These are phyloP conservation scores for Brotula barbata DNA, from an alignment of 2,797 vertebrate genomes.

Conservation along the genomic window DNA sequence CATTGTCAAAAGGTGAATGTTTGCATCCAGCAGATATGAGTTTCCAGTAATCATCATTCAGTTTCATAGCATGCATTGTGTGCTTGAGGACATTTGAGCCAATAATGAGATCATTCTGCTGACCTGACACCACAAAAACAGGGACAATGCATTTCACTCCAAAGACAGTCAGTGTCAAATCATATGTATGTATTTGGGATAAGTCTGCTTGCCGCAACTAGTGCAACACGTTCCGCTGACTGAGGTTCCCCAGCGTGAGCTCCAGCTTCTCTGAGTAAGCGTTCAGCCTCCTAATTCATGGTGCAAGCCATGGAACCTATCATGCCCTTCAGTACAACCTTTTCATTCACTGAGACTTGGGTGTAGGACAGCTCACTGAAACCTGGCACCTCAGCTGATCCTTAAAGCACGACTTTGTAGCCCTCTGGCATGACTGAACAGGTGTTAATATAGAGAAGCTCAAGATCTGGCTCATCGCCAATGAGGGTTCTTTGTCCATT, in stretches of 20 bases:
- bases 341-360: slow-evolving; percentile 23
- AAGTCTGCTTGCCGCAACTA: not conserved
- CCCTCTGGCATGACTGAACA: slow-evolving; percentile 17
- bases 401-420: slow-evolving; percentile 8
- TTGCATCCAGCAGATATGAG: not conserved
- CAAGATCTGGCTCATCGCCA: not conserved
- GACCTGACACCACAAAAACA: slow-evolving; percentile 24
- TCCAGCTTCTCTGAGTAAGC: not conserved
- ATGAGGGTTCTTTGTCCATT: slow-evolving; percentile 18
- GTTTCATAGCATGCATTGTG: slow-evolving; percentile 9
- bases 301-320: slow-evolving; percentile 36
- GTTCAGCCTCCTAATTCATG: slow-evolving; percentile 2
- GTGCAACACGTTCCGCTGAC: not conserved
- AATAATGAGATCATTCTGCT: slow-evolving; percentile 32
- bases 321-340: slow-evolving; percentile 28
- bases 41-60: slow-evolving; percentile 19
- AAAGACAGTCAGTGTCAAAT: slow-evolving; percentile 23
- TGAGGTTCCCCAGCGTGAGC: not conserved
- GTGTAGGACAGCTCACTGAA: slow-evolving; percentile 36
- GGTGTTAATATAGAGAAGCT: slow-evolving; percentile 18
- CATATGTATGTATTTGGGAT: slow-evolving; percentile 14
- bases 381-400: slow-evolving; percentile 11
- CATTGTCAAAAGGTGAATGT: slow-evolving; percentile 1
- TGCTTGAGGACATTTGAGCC: slow-evolving; percentile 33
- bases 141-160: not conserved